Evolutionary conservation across 2,113 vertebrate species (phyloP).

Genomic region (Xerus inauris): DNA sequence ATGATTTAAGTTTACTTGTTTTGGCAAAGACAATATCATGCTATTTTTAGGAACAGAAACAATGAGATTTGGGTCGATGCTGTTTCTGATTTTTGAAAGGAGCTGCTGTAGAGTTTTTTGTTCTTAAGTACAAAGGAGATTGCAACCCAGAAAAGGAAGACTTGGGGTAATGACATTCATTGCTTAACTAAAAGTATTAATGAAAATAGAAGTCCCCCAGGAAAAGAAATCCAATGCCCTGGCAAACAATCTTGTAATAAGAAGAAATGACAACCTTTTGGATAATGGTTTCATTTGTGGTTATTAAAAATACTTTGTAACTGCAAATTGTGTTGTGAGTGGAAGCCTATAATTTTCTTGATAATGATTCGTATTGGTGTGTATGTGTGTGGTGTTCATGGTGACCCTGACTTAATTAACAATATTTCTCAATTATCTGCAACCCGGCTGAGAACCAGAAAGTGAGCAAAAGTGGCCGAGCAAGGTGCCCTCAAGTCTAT

Average conservation of each 20-base stretch:
- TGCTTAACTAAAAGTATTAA: slow-evolving; percentile 86
- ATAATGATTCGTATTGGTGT: not conserved
- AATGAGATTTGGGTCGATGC: slow-evolving; percentile 13
- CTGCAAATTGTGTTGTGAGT: not conserved
- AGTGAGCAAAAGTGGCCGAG: not conserved
- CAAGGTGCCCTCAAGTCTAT: not conserved
- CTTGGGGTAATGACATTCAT: slow-evolving; percentile 84
- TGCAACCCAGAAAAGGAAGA: slow-evolving; percentile 84
- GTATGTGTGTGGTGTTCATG: not conserved
- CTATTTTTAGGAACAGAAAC: slow-evolving; percentile 32
- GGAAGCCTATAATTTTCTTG: slow-evolving; percentile 49
- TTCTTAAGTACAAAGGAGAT: slow-evolving; percentile 80
- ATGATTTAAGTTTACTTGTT: slow-evolving; percentile 80
- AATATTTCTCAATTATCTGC: slow-evolving; percentile 29
- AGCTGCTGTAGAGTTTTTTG: not conserved
- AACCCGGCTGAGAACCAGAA: not conserved
- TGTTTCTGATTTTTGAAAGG: slow-evolving; percentile 23
- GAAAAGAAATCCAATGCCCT: slow-evolving; percentile 88
- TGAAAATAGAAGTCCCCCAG: slow-evolving; percentile 83
- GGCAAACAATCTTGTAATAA: slow-evolving; percentile 84
- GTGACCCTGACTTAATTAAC: not conserved
- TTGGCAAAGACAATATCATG: slow-evolving; percentile 36
- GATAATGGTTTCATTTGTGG: slow-evolving; percentile 25
- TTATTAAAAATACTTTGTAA: slow-evolving; percentile 37
- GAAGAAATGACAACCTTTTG: slow-evolving; percentile 21